A percentile compares a stretch with the other conserved stretches of the same genome.
These are phyloP conservation scores for Motacilla tschutschensis DNA, from an alignment of 2,113 vertebrate genomes.

Conservation along the genomic window DNA sequence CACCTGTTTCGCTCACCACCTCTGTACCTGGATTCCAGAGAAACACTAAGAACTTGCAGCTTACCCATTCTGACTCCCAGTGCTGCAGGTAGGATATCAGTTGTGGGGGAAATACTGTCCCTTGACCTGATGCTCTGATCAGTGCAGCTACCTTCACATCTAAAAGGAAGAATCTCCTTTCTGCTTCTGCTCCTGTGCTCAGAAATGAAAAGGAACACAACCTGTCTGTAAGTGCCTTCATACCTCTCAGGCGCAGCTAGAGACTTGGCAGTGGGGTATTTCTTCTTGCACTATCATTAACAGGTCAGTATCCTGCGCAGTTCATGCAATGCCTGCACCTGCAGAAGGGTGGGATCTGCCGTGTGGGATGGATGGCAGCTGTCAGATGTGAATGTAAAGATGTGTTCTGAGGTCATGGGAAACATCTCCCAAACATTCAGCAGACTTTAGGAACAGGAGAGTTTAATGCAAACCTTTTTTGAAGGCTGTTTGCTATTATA, in stretches of 20 bases:
- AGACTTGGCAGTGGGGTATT: too few species aligned
- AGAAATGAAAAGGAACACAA: not conserved
- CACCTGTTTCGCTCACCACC: not conserved
- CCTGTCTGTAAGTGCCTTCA: accelerated
- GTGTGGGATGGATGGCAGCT: accelerated
- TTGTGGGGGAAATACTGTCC: accelerated
- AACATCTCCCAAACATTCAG: not conserved
- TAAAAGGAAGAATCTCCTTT: not conserved
- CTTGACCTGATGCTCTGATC: not conserved
- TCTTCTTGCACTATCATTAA: not conserved
- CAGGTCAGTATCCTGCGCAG: not conserved
- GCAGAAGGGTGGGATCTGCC: accelerated
- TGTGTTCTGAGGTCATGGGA: not conserved
- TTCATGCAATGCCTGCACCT: accelerated
- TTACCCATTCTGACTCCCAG: accelerated
- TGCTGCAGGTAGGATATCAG: not conserved
- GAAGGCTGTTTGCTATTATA: not conserved
- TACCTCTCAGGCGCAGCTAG: not conserved
- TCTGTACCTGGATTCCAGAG: not conserved
- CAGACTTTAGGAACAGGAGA: not conserved
- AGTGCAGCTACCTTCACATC: too few species aligned
- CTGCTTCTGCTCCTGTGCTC: not conserved
- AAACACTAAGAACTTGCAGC: not conserved
- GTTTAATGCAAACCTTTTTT: not conserved
- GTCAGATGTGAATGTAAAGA: not conserved